Percentiles rank a stretch among this genome's conserved stretches.
phyloP scores from a whole-genome alignment of 2,797 vertebrate species.

The Rhinella marina region DNA sequence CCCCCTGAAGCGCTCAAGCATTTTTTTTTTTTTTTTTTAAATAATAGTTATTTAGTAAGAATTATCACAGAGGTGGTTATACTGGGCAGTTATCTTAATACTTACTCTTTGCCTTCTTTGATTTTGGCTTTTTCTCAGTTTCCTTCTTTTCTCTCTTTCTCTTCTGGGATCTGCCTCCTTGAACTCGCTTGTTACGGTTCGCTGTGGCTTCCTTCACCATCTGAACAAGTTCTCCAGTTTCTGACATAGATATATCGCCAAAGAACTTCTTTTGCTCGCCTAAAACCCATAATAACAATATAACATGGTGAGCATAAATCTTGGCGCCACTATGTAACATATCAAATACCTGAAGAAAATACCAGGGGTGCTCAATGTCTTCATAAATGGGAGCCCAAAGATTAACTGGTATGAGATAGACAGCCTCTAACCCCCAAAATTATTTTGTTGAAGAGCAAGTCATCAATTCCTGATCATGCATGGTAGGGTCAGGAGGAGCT shows the following conservation, averaged over 20 bases:
- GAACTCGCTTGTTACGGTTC: conserved; percentile 79
- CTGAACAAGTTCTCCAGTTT: conserved; percentile 73
- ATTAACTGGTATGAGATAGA: no score
- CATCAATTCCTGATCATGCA: neutral
- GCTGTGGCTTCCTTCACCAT: conserved; percentile 75
- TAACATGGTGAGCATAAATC: neutral
- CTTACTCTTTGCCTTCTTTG: conserved; percentile 77
- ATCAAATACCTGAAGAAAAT: neutral
- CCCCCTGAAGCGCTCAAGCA: no score
- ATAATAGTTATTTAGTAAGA: neutral
- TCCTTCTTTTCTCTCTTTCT: conserved; percentile 81
- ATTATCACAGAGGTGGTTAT: neutral
- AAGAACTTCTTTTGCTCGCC: conserved; percentile 68
- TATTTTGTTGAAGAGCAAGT: neutral
- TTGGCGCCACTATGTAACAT: neutral
- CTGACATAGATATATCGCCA: conserved; percentile 64
- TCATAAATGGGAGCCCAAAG: neutral
- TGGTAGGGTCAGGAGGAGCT: neutral
- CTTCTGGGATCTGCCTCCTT: conserved; percentile 85
- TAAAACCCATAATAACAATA: conserved; percentile 55
- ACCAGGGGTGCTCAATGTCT: neutral
- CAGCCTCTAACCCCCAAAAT: no score
- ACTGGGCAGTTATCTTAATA: neutral
- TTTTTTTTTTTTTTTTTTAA: neutral
- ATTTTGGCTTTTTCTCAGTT: conserved; percentile 76